A percentile compares a stretch with the other conserved stretches of the same genome.
Evolutionary conservation across 2,888 invertebrate genomes (phyloP).

Genomic region (Drosophila paramelanica): DNA sequence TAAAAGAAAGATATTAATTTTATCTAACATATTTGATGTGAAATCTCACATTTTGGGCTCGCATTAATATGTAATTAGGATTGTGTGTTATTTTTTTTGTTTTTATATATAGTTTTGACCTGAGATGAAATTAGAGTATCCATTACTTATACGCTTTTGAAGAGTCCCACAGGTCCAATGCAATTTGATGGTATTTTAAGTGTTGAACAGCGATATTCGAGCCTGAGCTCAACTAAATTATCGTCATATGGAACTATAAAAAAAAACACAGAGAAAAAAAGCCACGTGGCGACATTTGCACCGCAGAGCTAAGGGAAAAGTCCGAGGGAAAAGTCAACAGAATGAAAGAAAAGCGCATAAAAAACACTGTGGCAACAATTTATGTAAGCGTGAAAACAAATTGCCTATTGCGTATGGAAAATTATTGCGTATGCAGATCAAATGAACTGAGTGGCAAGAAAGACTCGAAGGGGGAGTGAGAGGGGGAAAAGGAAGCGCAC

Average conservation of each 20-base stretch:
- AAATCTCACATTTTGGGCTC: too few relatives aligned
- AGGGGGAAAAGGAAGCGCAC: background rate
- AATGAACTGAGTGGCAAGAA: conserved; percentile 29
- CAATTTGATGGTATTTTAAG: conserved; percentile 74
- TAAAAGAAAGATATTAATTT: too few relatives aligned
- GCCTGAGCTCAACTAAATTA: conserved; percentile 54
- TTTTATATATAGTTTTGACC: conserved; percentile 1
- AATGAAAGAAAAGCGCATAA: conserved; percentile 8
- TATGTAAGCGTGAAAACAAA: conserved; percentile 75
- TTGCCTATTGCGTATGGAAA: conserved; percentile 67
- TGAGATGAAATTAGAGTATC: conserved; percentile 32
- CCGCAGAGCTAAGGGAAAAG: conserved; percentile 34
- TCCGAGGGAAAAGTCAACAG: conserved; percentile 41
- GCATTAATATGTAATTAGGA: conserved; percentile 65
- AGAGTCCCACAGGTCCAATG: conserved; percentile 62
- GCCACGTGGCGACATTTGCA: conserved; percentile 56
- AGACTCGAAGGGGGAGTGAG: background rate
- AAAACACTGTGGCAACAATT: conserved; percentile 49
- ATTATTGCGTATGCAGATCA: conserved; percentile 60
- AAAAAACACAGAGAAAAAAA: conserved; percentile 17
- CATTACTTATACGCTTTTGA: conserved; percentile 14
- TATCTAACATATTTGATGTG: too few relatives aligned
- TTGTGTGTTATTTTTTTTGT: conserved; percentile 7
- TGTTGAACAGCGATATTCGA: conserved; percentile 40
- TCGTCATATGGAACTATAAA: conserved; percentile 39